A percentile compares a stretch with the other conserved stretches of the same genome.
phyloP scores from a whole-genome alignment of 2,888 invertebrate genomes.

The Mythimna impura region DNA sequence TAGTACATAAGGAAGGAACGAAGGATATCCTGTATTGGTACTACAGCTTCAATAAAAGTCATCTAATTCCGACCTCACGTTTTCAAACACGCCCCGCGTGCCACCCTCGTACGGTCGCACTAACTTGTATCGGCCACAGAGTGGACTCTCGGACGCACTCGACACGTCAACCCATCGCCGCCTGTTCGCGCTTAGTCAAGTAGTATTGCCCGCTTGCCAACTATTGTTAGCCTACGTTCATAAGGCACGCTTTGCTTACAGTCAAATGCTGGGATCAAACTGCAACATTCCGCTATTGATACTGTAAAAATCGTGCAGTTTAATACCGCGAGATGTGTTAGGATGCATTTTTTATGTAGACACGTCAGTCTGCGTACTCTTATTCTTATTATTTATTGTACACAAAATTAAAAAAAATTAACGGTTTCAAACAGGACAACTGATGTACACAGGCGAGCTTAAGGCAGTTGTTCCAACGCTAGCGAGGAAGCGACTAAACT shows the following conservation, averaged over 20 bases:
- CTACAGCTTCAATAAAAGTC: neutral
- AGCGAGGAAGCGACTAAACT: too few species aligned
- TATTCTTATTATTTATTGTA: too few species aligned
- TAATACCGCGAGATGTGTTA: neutral
- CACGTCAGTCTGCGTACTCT: too few species aligned
- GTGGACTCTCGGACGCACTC: conserved; percentile 64
- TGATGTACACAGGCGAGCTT: too few species aligned
- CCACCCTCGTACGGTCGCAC: conserved; percentile 5
- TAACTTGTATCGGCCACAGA: conserved; percentile 50
- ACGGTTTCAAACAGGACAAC: too few species aligned
- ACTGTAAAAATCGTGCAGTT: neutral
- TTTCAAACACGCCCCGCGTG: neutral
- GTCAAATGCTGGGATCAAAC: neutral
- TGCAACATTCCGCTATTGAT: neutral
- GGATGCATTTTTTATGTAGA: too few species aligned
- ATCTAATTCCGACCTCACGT: neutral
- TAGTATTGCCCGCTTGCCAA: conserved; percentile 44
- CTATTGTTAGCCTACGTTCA: conserved; percentile 3
- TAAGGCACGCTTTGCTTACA: neutral
- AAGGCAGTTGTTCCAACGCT: too few species aligned
- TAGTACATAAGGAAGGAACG: too few species aligned
- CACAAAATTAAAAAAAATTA: too few species aligned
- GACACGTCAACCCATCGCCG: conserved; percentile 54
- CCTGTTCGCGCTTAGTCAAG: conserved; percentile 54
- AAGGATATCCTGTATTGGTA: neutral